Base-by-base conservation (phyloP, 1,140 invertebrate species). In the Zaprionus gabonicus region DNA sequence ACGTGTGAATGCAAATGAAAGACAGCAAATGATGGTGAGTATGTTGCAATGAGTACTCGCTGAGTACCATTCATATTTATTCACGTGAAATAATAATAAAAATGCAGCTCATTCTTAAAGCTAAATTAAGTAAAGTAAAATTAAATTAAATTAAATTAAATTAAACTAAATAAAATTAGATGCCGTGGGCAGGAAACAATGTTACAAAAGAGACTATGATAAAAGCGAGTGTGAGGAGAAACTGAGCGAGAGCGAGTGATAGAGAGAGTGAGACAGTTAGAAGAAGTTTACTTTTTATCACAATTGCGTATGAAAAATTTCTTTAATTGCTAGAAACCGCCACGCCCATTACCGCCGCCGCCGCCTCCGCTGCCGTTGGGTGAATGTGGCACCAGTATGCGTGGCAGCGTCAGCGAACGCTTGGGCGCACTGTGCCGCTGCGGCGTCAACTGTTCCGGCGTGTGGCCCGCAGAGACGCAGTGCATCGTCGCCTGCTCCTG, bases 221-320 rank as follows among this genome's bases (percentile, higher is more conserved):
- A 12, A 55, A 36, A 53, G 15, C 20, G 44, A 55, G 53, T 56
- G 63, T 23, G 13, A 46, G 58, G 56, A 65, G 58, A 28, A 41
- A 67, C 31, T 34, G 31, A 27, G n/a, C 17, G 12, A 51, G 49
- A 69, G 34, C 9, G 31, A 80, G 41, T n/a, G 34, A 34, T 10
- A 38, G 10, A 31, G 13, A 63, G 38, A 76, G 51, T 17, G 27
- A 49, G 10, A 57, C 17, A 17, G 27, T 34, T 38, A 58, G 68
- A 72, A 73, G 44, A 44, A 51, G 38, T 77, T 91, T 80, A 91
- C 75, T 91, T 91, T 91, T 91, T 91, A 91, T 91, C 91, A 91
- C 91, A 91, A 91, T 91, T 91, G 81, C 91, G 91, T 91, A 91
- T 91, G 91, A 91, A 91, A 87, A 91, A 91, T 87, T 91, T 91